Base-by-base conservation (phyloP, 2,888 invertebrate species). In the Ormyrus labotus region DNA sequence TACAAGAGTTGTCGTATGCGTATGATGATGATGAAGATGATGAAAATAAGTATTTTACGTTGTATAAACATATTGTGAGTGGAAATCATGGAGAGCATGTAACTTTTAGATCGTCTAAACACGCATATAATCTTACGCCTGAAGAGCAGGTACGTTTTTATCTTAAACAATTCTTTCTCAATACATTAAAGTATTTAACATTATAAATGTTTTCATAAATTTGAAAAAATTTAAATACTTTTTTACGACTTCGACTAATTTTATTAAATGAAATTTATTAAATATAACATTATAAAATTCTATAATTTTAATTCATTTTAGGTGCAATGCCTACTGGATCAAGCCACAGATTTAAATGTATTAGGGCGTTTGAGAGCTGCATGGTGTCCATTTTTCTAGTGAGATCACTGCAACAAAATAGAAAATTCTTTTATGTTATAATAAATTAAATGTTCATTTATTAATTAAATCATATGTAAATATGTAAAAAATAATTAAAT, bases 301-400 rank as follows among this genome's bases (percentile, higher is more conserved):
- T 78, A 8, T 64, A 81, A 68, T 80, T 87, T 87, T 34, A 34
- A 34, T 34, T 34, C 34, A 34, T 34, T 34, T 65, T 84, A 92
- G 92, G 93, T 95, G 19, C 92, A 93, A 80, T 93, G 93, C 86
- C 91, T 96, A 13, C 91, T 96, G 70, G 94, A 94, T 87, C 93
- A 94, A 85, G 94, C 95, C 2, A 94, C 93, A 0, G 95, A 96
- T 91, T 91, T 92, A 34, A 94, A 94, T 88, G 91, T 95, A 70
- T 90, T 96, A 48, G 94, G 94, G 0, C 91, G 94, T 77, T 92
- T 93, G 71, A 95, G 89, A 83, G 80, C 74, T 1, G 95, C 95
- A 8, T 95, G 95, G 94, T 91, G 91, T 81, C 92, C 95, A 0
- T 95, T 80, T 74, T 45, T 77, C 50, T 82, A 34, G 34, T 34